These are phyloP conservation scores for Nothobranchius kuhntae DNA, from an alignment of 2,113 vertebrate genomes.

Conservation along the genomic window DNA sequence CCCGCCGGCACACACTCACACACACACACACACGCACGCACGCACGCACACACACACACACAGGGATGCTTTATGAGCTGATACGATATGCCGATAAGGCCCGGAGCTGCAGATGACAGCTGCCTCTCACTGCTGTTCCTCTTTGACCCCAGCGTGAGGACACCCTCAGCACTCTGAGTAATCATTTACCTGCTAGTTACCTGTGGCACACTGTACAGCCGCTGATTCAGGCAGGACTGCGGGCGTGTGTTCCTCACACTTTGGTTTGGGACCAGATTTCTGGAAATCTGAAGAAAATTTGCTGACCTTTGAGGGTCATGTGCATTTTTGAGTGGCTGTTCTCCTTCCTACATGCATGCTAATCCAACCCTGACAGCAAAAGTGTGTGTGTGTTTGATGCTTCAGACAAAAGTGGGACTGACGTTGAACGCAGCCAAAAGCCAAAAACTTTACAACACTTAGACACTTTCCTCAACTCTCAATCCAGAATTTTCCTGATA, in stretches of 20 bases:
- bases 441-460: constrained; percentile 4
- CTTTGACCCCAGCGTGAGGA: constrained; percentile 72
- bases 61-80: constrained; percentile 31
- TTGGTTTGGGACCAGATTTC: constrained; percentile 5
- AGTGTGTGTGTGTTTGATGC: too few species aligned
- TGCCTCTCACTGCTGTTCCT: constrained; percentile 30
- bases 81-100: constrained; percentile 38
- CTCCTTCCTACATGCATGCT: constrained; percentile 34
- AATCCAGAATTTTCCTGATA: constrained; percentile 26
- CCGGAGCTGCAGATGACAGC: constrained; percentile 45
- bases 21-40: too few species aligned
- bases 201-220: constrained; percentile 61
- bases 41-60: not conserved
- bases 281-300: not conserved
- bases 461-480: not conserved
- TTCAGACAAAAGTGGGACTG: too few species aligned
- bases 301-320: not conserved
- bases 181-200: constrained; percentile 74
- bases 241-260: not conserved
- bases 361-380: constrained; percentile 16
- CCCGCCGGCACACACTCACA: not conserved
- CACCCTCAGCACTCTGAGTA: constrained; percentile 63
- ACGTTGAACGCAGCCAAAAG: not conserved
- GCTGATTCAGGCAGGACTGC: constrained; percentile 20
- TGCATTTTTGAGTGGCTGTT: not conserved